Evolutionary conservation across 2,797 vertebrate genomes (phyloP), one percentile per base, ranked within the genome.

Genomic region (Pampus argenteus): DNA sequence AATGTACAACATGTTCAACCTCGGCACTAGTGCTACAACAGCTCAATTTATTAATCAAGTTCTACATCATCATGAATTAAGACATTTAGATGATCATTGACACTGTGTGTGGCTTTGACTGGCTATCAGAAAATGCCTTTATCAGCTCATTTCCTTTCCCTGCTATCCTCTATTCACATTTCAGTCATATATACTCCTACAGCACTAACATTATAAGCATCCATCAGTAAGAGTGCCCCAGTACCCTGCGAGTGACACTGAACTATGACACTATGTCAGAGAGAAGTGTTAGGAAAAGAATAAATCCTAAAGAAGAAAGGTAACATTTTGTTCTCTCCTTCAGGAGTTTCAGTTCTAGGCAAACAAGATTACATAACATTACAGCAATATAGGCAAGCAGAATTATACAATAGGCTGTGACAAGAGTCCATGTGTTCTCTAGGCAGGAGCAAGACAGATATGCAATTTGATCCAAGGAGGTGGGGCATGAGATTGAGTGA

Each of bases 341-440:
- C 2, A 4, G 17, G 64, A 71, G 49, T n/a, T 20, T 51, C 9
- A 15, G 73, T 66, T 71, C 72, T 79, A n/a, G 70, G 26, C 20
- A 81, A 69, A 78, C 49, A 47, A 72, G 69, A 79, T 93, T 89
- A 85, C 59, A 69, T 84, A 89, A 91, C 78, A 69, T 79, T 77
- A 78, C 67, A 74, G 71, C 74, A 66, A 83, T 80, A 67, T 40
- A 79, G 58, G 76, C 77, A 44, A 81, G 74, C 63, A 51, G 78
- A 81, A 86, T 87, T 84, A 88, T 84, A 64, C n/a, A 67, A 86
- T 92, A 86, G 83, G 76, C 74, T 9, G 74, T 69, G 61, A 77
- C 74, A 72, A 79, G 72, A 47, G 81, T 76, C 64, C 64, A 34
- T 78, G 82, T 79, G 69, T 72, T 88, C 54, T 63, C 34, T 14